phyloP scores from a whole-genome alignment of 2,113 vertebrate genomes.

The Anguilla japonica region DNA sequence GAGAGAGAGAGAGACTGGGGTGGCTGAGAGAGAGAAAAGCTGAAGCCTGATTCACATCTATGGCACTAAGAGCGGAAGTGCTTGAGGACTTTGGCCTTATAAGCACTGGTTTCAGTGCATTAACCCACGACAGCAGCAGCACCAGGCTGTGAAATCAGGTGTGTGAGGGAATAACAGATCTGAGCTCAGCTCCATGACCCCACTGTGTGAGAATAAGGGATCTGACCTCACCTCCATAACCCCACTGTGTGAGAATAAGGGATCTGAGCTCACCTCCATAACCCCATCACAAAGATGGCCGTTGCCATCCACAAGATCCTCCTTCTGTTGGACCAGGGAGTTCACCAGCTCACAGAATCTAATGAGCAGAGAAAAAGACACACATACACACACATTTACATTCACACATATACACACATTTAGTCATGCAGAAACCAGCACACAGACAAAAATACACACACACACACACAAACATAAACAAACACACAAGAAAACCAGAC shows the following conservation, averaged over 20 bases:
- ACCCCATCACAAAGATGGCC: slow-evolving; percentile 55
- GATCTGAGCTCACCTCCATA: slow-evolving; percentile 69
- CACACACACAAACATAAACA: background rate
- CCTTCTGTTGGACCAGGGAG: slow-evolving; percentile 70
- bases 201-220: background rate
- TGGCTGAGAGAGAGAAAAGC: background rate
- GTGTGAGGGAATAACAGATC: background rate
- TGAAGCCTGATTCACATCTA: background rate
- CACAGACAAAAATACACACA: background rate
- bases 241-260: background rate
- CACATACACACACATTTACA: background rate
- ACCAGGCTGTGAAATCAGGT: too few species aligned
- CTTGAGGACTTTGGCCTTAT: background rate
- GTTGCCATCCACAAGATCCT: slow-evolving; percentile 47
- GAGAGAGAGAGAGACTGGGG: background rate
- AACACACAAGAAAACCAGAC: too few species aligned
- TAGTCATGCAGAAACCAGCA: too few species aligned
- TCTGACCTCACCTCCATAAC: too few species aligned
- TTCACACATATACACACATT: background rate
- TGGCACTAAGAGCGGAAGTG: background rate
- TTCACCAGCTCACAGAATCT: slow-evolving; percentile 85
- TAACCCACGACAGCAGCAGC: background rate
- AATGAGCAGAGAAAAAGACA: background rate
- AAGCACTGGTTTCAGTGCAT: background rate
- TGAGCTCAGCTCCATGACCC: too few species aligned